These are phyloP conservation scores for Chydorus sphaericus DNA, from an alignment of 2,888 invertebrate genomes.

Conservation along the genomic window DNA sequence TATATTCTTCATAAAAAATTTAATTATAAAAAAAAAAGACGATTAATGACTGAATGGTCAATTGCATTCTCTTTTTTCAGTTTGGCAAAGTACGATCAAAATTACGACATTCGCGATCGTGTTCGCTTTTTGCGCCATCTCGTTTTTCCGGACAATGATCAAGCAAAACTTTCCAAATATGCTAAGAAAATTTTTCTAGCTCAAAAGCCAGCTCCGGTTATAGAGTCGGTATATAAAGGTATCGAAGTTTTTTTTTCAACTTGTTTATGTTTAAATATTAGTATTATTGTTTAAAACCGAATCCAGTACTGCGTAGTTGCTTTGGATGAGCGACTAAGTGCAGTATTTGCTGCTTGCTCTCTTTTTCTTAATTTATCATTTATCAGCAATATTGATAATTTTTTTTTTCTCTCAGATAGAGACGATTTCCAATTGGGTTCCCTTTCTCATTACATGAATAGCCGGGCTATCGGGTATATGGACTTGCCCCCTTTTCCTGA, in stretches of 20 bases:
- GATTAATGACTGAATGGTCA: too few relatives aligned
- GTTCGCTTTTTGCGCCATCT: slow-evolving; percentile 76
- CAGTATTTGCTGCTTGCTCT: too few relatives aligned
- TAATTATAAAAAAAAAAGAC: too few relatives aligned
- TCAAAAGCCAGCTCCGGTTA: slow-evolving; percentile 81
- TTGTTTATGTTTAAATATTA: too few relatives aligned
- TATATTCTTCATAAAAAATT: too few relatives aligned
- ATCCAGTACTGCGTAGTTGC: too few relatives aligned
- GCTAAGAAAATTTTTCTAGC: slow-evolving; percentile 76
- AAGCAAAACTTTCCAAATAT: slow-evolving; percentile 43
- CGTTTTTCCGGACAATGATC: slow-evolving; percentile 44
- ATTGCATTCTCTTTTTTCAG: slow-evolving; percentile 22
- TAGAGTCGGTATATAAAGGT: slow-evolving; percentile 72
- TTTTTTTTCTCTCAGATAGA: too few relatives aligned
- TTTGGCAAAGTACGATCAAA: slow-evolving; percentile 89
- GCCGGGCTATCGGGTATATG: slow-evolving; percentile 71
- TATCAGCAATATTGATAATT: too few relatives aligned
- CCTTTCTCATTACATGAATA: slow-evolving; percentile 83
- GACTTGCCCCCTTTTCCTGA: slow-evolving; percentile 73
- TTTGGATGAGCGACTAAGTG: too few relatives aligned
- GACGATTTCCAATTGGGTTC: slow-evolving; percentile 86
- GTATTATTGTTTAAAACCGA: too few relatives aligned
- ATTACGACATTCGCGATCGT: slow-evolving; percentile 93
- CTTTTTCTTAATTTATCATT: too few relatives aligned
- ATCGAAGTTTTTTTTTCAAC: too few relatives aligned